Base-by-base conservation (phyloP, 1,140 invertebrate genomes). In the Muscidifurax raptorellus region DNA sequence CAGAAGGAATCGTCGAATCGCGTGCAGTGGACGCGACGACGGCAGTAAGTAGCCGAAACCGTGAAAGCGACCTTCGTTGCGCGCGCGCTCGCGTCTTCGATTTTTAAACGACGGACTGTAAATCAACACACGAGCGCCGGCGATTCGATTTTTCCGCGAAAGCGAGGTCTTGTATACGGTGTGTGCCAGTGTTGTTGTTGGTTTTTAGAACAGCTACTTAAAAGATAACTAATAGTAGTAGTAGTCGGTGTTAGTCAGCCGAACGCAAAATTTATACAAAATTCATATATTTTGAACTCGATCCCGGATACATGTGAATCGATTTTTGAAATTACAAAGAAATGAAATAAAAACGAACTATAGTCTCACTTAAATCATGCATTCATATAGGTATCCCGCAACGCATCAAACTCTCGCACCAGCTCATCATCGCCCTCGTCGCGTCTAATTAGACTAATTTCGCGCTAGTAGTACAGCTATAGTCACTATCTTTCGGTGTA, bases 51-150 rank as follows among this genome's bases (percentile, higher is more conserved):
- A 59, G 52, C 52, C 52, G 52, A 59, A 59, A 59, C 52, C 71
- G 32, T 74, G 71, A 40, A 15, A 27, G 32, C 71, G 71, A 40
- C 71, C 71, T 74, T 74, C 83, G 66, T 12, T 30, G 52, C 18
- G 52, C 72, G 52, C 67, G 52, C 32, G 74, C 75, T 85, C 78
- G 77, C 81, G 78, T 85, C 83, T 75, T 75, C 74, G 80, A 86
- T 85, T 82, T 82, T 52, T 18, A 15, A 59, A 22, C 71, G 36
- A 71, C 47, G 40, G 66, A 30, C 28, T 66, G 40, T 80, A 69
- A 80, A 69, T 80, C 30, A 44, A 36, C n/a, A n/a, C n/a, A n/a
- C n/a, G 64, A 36, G 30, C 40, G 36, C 18, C 32, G 32, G 22
- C 18, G 22, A n/a, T 80, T 69, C 64, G 36, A 52, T 74, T 82